phyloP scores from a whole-genome alignment of 2,797 vertebrate genomes.

The Siniperca scherzeri region DNA sequence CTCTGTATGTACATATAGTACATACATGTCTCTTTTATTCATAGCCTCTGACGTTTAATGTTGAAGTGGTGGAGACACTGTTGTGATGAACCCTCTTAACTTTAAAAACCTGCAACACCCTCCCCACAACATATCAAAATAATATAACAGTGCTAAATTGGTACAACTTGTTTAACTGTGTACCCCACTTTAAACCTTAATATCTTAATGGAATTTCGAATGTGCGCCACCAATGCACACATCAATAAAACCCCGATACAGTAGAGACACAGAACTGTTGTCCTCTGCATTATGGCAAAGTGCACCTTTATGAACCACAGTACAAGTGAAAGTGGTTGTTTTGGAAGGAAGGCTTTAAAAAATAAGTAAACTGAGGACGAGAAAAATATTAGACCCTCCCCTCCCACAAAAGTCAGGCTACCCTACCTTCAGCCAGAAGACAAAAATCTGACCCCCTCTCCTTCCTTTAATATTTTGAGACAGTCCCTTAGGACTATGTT shows the following conservation, averaged over 20 bases:
- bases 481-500: neutral
- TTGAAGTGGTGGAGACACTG: neutral
- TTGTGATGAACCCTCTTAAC: neutral
- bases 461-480: neutral
- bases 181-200: neutral
- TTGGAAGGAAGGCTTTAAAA: neutral
- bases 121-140: neutral
- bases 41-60: constrained; percentile 13
- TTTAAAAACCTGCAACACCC: neutral
- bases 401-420: neutral
- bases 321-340: neutral
- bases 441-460: neutral
- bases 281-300: neutral
- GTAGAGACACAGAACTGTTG: neutral
- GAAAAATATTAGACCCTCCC: neutral
- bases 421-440: neutral
- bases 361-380: neutral
- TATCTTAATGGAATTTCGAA: neutral
- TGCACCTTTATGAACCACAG: neutral
- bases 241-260: neutral
- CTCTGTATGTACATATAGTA: neutral
- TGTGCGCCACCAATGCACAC: neutral
- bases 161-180: neutral
- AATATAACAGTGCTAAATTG: neutral
- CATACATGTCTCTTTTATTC: neutral